These are phyloP conservation scores for Vanacampus margaritifer DNA, from an alignment of 2,113 vertebrate species.

Conservation along the genomic window DNA sequence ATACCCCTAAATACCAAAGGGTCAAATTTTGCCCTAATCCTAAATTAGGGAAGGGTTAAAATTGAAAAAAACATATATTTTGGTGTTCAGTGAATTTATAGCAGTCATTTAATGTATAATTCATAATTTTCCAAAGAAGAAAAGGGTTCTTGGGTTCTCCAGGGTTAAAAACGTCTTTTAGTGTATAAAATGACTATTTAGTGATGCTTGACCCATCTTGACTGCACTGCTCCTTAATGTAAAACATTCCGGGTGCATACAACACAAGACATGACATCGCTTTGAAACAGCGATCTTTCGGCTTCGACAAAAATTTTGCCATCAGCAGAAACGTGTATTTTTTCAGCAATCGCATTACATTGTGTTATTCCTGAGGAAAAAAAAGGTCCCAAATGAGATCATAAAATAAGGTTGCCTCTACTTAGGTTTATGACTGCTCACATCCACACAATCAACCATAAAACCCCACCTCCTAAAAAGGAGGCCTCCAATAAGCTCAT, in stretches of 20 bases:
- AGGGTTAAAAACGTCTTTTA: neutral
- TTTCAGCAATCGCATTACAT: constrained; percentile 4
- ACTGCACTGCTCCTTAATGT: neutral
- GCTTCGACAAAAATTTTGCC: neutral
- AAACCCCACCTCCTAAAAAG: constrained; percentile 47
- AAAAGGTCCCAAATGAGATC: constrained; percentile 25
- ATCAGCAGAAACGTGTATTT: neutral
- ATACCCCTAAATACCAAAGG: no score
- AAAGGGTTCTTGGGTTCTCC: no score
- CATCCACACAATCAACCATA: constrained; percentile 45
- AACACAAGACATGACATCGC: neutral
- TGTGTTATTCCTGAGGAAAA: constrained; percentile 14
- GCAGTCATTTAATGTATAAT: no score
- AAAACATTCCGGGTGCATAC: neutral
- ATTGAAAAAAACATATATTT: no score
- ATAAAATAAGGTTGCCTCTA: constrained; percentile 47
- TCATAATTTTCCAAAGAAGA: no score
- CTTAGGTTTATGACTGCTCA: constrained; percentile 49
- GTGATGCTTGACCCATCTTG: neutral
- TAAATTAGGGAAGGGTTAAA: no score
- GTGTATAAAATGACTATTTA: no score
- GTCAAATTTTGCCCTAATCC: no score
- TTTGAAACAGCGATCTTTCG: neutral
- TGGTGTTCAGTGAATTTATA: no score
- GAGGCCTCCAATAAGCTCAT: constrained; percentile 47